phyloP scores from a whole-genome alignment of 92 coral and sea anemone genomes.

The Parazoanthus atlanticus region DNA sequence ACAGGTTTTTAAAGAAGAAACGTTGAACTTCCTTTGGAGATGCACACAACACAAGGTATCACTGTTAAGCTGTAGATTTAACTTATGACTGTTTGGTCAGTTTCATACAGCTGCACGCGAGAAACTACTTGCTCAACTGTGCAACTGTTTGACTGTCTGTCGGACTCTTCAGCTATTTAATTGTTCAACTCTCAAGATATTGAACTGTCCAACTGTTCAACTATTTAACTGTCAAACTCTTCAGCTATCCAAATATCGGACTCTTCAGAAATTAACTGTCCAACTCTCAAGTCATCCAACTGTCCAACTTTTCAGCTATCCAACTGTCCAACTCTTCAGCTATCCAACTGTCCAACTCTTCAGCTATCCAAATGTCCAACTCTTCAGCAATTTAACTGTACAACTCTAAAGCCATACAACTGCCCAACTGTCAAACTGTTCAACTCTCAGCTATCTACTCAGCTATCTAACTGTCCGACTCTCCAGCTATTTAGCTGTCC shows the following conservation, averaged over 20 bases:
- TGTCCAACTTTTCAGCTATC: too few species aligned
- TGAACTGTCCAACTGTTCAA: too few species aligned
- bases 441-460: too few species aligned
- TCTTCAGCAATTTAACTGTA: too few species aligned
- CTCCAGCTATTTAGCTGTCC: background rate
- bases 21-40: conserved; percentile 76
- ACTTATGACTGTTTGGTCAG: background rate
- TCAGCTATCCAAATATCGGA: too few species aligned
- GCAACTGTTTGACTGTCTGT: background rate
- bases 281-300: too few species aligned
- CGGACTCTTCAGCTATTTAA: background rate
- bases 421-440: background rate
- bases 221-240: too few species aligned
- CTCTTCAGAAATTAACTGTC: too few species aligned
- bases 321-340: too few species aligned
- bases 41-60: conserved; percentile 78
- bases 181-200: background rate
- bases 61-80: background rate
- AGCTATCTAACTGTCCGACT: too few species aligned
- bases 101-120: background rate
- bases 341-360: too few species aligned
- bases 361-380: background rate
- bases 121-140: too few species aligned
- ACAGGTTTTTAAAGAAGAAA: conserved; percentile 78
- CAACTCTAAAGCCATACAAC: background rate